Conservation (phyloP, 1,140 invertebrate genomes). For the Vollenhovia emeryi region DNA sequence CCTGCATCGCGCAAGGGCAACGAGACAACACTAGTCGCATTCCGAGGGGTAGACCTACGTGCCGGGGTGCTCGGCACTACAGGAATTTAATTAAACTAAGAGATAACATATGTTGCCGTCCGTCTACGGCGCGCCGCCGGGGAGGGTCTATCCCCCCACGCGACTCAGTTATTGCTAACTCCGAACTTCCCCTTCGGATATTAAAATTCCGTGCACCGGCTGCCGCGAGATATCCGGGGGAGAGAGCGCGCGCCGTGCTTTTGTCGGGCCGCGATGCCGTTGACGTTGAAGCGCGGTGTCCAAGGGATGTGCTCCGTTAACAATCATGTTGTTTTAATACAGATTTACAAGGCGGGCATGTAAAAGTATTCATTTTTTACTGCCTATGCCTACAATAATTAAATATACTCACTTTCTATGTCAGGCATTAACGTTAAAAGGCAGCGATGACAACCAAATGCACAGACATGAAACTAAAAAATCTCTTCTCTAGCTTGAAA, state of each 20-base stretch:
- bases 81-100: conserved; percentile 86
- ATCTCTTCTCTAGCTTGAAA: not conserved
- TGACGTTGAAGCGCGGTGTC: conserved; percentile 35
- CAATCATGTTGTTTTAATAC: conserved; percentile 1
- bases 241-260: conserved; percentile 32
- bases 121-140: conserved; percentile 57
- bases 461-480: not conserved
- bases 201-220: conserved; percentile 85
- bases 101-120: conserved; percentile 86
- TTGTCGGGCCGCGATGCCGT: conserved; percentile 32
- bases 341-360: not conserved
- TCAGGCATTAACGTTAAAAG: not conserved
- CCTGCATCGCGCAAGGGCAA: conserved; percentile 69
- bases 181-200: conserved; percentile 78
- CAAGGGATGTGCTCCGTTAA: conserved; percentile 20
- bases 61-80: conserved; percentile 76
- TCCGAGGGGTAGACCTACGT: conserved; percentile 78
- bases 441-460: not conserved
- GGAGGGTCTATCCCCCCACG: conserved; percentile 74
- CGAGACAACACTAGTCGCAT: conserved; percentile 75
- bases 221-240: conserved; percentile 75
- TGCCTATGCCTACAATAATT: not conserved
- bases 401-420: not conserved
- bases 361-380: not conserved
- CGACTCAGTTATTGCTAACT: conserved; percentile 83